phyloP scores from a whole-genome alignment of 2,797 vertebrate genomes.

The Peromyscus aztecus region DNA sequence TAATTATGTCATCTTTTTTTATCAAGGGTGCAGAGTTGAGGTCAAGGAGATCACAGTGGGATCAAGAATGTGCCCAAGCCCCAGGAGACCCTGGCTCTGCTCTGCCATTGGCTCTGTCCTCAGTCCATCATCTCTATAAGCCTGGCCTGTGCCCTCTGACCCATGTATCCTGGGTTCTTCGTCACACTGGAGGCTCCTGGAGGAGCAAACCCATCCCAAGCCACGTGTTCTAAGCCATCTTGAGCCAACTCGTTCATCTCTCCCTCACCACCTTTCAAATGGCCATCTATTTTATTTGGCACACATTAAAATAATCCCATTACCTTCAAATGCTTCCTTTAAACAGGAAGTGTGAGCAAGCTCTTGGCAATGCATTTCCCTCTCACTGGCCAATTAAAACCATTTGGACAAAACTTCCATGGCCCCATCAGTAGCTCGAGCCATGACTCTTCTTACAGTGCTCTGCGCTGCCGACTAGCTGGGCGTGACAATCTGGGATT shows the following conservation, averaged over 20 bases:
- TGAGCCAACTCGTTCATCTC: not conserved
- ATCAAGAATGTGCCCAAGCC: not conserved
- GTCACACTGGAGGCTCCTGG: not conserved
- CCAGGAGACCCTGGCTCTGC: not conserved
- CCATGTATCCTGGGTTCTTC: not conserved
- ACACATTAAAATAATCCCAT: slow-evolving; percentile 45
- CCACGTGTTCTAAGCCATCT: not conserved
- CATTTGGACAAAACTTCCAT: slow-evolving; percentile 47
- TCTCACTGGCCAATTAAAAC: slow-evolving; percentile 73
- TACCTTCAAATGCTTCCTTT: slow-evolving; percentile 47
- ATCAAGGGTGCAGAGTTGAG: not conserved
- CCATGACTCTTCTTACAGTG: slow-evolving; percentile 51
- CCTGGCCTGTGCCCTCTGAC: not conserved
- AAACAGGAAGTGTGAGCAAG: slow-evolving; percentile 25
- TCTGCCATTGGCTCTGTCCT: not conserved
- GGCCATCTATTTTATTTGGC: slow-evolving; percentile 52
- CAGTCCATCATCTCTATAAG: not conserved
- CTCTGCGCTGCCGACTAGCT: slow-evolving; percentile 20
- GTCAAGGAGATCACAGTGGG: not conserved
- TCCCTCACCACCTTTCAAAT: slow-evolving; percentile 24
- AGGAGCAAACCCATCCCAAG: not conserved
- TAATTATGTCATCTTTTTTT: not conserved
- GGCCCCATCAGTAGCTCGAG: slow-evolving; percentile 46
- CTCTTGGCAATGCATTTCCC: slow-evolving; percentile 62
- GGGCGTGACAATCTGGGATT: slow-evolving; percentile 51